A percentile compares a stretch with the other conserved stretches of the same genome.
Conservation (phyloP, 2,113 vertebrate genomes). For the Ailurus styani region DNA sequence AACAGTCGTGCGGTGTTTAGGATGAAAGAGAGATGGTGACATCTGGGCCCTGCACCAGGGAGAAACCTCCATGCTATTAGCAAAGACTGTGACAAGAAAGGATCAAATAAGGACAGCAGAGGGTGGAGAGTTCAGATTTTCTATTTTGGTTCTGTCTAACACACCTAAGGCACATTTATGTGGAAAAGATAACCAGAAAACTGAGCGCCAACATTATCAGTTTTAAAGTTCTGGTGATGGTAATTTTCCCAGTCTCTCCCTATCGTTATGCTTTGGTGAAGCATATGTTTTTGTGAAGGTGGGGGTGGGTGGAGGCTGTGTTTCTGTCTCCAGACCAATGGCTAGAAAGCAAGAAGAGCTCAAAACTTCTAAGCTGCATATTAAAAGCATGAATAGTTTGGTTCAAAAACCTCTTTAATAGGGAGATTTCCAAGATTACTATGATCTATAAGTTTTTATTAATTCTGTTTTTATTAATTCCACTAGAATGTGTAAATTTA, state of each 20-base stretch:
- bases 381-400: neutral
- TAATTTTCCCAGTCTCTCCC: neutral
- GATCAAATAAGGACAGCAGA: neutral
- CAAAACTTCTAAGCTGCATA: neutral
- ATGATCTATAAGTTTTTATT: neutral
- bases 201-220: neutral
- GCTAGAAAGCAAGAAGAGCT: neutral
- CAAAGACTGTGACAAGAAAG: neutral
- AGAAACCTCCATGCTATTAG: neutral
- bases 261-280: neutral
- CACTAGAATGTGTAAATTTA: neutral
- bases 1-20: neutral
- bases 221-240: neutral
- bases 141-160: neutral
- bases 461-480: neutral
- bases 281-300: neutral
- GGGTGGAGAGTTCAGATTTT: neutral
- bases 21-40: neutral
- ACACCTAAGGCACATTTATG: neutral
- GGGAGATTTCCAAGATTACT: neutral
- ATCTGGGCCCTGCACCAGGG: neutral
- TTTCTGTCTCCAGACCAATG: neutral
- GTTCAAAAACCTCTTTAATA: neutral
- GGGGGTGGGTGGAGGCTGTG: fast-evolving
- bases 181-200: neutral